phyloP scores from a whole-genome alignment of 2,797 vertebrate species.

The Gadopsis bispinosus region DNA sequence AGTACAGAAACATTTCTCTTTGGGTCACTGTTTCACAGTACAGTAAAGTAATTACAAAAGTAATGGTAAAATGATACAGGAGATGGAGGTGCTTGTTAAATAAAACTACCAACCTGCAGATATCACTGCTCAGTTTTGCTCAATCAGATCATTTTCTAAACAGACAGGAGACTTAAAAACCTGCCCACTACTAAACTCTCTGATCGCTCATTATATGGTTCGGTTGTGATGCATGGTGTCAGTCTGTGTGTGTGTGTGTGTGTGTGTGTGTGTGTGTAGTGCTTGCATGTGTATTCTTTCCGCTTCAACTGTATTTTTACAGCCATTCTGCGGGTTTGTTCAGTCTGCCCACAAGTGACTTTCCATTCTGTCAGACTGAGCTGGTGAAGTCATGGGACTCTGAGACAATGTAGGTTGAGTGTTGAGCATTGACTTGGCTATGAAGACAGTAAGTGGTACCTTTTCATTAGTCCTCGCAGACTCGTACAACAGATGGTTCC shows the following conservation, averaged over 20 bases:
- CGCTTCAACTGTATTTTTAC: slow-evolving; percentile 76
- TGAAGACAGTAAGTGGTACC: slow-evolving; percentile 63
- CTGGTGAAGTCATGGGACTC: slow-evolving; percentile 82
- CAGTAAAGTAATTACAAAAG: background rate
- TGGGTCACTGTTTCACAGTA: background rate
- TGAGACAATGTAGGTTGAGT: slow-evolving; percentile 73
- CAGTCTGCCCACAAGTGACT: slow-evolving; percentile 81
- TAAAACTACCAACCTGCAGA: background rate
- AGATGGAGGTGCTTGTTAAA: slow-evolving; percentile 21
- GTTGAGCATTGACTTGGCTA: slow-evolving; percentile 46
- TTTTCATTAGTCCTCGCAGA: slow-evolving; percentile 72
- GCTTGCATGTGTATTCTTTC: slow-evolving; percentile 56
- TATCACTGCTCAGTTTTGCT: slow-evolving; percentile 22
- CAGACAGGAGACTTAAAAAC: slow-evolving; percentile 42
- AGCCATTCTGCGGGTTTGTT: slow-evolving; percentile 75
- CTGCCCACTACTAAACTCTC: slow-evolving; percentile 37
- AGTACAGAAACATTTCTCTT: background rate
- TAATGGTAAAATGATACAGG: slow-evolving; percentile 6
- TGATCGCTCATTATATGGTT: slow-evolving; percentile 52
- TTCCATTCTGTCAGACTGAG: slow-evolving; percentile 84
- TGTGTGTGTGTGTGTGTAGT: slow-evolving; percentile 5
- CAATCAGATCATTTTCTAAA: slow-evolving; percentile 45
- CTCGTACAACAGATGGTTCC: slow-evolving; percentile 71
- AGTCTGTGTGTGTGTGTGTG: slow-evolving; percentile 18
- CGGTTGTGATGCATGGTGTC: slow-evolving; percentile 37